phyloP scores from a whole-genome alignment of 64 coral and sea anemone genomes.

The Exaiptasia diaphana region DNA sequence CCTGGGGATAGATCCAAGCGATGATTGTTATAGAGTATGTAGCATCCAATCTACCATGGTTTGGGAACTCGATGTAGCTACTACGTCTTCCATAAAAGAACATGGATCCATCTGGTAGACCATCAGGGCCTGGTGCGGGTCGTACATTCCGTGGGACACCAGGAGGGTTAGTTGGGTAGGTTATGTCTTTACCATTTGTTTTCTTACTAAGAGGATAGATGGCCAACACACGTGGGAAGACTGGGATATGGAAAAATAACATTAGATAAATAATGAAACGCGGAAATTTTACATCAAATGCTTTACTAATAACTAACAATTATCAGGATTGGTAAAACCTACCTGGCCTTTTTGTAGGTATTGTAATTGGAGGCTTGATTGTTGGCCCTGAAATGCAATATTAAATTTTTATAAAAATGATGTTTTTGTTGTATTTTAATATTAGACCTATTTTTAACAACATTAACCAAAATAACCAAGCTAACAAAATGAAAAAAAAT shows the following conservation, averaged over 20 bases:
- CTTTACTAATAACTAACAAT: too few species aligned
- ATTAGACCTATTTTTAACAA: too few species aligned
- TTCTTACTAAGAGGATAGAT: conserved; percentile 60
- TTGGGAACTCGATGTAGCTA: conserved; percentile 75
- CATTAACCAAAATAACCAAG: too few species aligned
- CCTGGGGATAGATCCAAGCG: conserved; percentile 69
- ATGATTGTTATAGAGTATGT: conserved; percentile 70
- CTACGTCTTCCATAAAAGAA: conserved; percentile 55
- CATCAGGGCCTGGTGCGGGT: conserved; percentile 64
- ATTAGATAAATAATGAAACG: not conserved
- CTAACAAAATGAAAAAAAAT: too few species aligned
- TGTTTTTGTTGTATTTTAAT: too few species aligned
- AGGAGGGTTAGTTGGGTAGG: conserved; percentile 40
- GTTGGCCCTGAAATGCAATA: not conserved
- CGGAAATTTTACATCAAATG: not conserved
- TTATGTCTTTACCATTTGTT: conserved; percentile 68
- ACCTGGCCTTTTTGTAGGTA: not conserved
- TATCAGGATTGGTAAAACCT: too few species aligned
- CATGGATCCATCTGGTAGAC: conserved; percentile 56
- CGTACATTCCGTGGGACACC: conserved; percentile 26
- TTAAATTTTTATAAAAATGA: too few species aligned
- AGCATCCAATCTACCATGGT: conserved; percentile 70
- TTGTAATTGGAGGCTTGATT: not conserved
- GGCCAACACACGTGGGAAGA: conserved; percentile 64
- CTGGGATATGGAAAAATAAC: not conserved